Evolutionary conservation across 2,113 vertebrate genomes (phyloP).

Genomic region (Anthoscopus minutus): DNA sequence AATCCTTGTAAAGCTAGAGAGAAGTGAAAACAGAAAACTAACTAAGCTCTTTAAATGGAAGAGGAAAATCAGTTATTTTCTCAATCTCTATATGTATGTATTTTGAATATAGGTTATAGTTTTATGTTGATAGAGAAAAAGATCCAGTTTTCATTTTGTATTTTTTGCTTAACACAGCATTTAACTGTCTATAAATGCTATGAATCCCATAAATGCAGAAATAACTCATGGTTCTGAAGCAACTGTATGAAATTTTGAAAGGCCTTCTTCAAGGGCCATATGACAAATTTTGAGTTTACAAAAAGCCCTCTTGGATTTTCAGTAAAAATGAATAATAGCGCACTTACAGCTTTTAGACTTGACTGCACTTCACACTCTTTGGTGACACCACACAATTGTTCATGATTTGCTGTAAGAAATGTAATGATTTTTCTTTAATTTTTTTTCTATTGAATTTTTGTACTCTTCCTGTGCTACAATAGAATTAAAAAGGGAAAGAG

Average conservation of each 20-base stretch:
- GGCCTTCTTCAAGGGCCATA: not conserved
- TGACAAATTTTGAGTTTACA: not conserved
- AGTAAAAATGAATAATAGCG: slow-evolving; percentile 17
- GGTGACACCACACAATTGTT: not conserved
- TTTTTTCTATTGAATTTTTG: not conserved
- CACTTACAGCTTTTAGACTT: slow-evolving; percentile 20
- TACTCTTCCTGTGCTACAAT: not conserved
- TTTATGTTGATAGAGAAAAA: not conserved
- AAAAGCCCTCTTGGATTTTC: slow-evolving; percentile 5
- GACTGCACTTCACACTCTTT: not conserved
- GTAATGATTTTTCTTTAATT: slow-evolving; percentile 39
- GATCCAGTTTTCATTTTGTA: not conserved
- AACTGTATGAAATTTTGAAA: not conserved
- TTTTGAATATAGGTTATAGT: not conserved
- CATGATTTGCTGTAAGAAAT: slow-evolving; percentile 12
- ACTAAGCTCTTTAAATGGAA: not conserved
- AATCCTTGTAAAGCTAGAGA: not conserved
- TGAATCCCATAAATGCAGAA: not conserved
- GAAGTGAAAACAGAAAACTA: not conserved
- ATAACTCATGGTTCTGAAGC: not conserved
- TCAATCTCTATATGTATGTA: not conserved
- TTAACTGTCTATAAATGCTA: not conserved
- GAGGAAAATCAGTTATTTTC: not conserved
- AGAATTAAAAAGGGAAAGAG: not conserved
- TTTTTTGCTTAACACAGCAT: not conserved